Base-by-base conservation (phyloP, 2,113 vertebrate species). In the Callospermophilus lateralis region DNA sequence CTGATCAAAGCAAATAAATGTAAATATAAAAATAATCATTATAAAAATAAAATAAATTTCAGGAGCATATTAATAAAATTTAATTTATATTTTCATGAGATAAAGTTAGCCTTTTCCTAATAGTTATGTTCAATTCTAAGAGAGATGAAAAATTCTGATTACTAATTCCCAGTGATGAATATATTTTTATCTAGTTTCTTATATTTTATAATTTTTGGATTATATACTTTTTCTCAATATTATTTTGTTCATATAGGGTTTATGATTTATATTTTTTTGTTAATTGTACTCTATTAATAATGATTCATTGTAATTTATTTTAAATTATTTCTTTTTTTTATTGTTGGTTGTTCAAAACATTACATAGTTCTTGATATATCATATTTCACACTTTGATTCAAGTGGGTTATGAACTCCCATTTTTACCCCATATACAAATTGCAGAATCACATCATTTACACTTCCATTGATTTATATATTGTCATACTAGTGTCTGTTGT, bases 161-260 rank as follows among this genome's bases (percentile, higher is more conserved):
- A 53, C 88, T 90, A 42, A 78, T 67, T 48, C 34, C 24, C 17
- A 63, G 24, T 53, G 45, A 0, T 95, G 72, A 63, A 30, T 85
- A 24, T 74, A 74, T 78, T 92, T 94, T 94, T 91, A 24, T 74
- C 7, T 70, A 89, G 37, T 90, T 90, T 81, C 45, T 77, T 84
- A 3, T 63, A 58, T 80, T 94, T 89, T 34, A 39, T 88, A 58
- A 4, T 24, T 83, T 95, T 80, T 61, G 6, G 37, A 63, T 92
- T 74, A 42, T 81, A 3, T 24, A 83, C 53, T 89, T 81, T 24
- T 86, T 32, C 32, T 39, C 10, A 96, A 45, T 84, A 83, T 48
- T 89, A 9, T 73, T 94, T 53, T 24, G 34, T 74, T 3, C 11
- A 42, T 77, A 0, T 80, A 9, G 4, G 34, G 12, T 48, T 84